Percentiles rank a stretch among this genome's conserved stretches.
These are phyloP conservation scores for Oreochromis grahami DNA, from an alignment of 2,797 vertebrate genomes.

Conservation along the genomic window DNA sequence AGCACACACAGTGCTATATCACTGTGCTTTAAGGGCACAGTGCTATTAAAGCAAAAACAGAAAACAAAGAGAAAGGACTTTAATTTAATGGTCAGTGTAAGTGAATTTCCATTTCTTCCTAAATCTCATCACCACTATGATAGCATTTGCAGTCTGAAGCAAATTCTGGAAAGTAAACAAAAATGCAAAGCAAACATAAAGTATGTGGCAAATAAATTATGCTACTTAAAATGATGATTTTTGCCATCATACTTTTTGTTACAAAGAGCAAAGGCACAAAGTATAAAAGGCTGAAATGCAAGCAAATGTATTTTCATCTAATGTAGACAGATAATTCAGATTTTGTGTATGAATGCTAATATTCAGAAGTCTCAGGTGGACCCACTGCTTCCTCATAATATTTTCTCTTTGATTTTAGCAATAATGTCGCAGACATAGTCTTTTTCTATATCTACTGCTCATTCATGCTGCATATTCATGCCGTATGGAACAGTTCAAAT, in stretches of 20 bases:
- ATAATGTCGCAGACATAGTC: constrained; percentile 6
- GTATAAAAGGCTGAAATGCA: not conserved
- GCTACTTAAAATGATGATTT: not conserved
- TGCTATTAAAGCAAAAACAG: not conserved
- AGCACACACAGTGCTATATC: not conserved
- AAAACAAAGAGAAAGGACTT: not conserved
- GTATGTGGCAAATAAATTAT: not conserved
- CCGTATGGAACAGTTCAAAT: constrained; percentile 52
- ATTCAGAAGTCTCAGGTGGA: not conserved
- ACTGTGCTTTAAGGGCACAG: not conserved
- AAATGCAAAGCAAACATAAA: not conserved
- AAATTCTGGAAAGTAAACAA: not conserved
- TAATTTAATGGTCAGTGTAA: not conserved
- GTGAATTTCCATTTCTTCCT: not conserved
- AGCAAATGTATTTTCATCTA: not conserved
- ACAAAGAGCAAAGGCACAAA: not conserved
- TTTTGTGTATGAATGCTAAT: not conserved
- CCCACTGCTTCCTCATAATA: not conserved
- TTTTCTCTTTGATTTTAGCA: constrained; percentile 13
- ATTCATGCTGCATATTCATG: constrained; percentile 46
- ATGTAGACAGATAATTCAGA: not conserved
- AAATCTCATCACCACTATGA: not conserved
- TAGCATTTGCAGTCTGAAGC: not conserved
- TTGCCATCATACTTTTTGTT: not conserved
- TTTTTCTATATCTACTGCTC: not conserved